Evolutionary conservation across 2,113 vertebrate species (phyloP), one percentile per base, ranked within the genome.

Genomic region (crab-eating macaque (Macaca fascicularis)): DNA sequence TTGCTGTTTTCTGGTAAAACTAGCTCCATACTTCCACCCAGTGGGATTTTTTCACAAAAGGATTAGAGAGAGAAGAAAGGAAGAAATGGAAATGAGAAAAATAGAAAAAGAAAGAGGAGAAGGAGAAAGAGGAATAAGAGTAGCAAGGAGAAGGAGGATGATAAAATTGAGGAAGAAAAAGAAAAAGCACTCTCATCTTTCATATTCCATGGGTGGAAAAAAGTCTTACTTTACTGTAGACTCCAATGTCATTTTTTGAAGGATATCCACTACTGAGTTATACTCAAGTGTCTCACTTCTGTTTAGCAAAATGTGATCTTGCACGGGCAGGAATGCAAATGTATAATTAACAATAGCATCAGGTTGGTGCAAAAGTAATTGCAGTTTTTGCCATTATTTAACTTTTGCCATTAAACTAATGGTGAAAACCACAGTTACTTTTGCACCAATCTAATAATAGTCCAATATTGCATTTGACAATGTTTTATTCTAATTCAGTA

Each of bases 21-120:
- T 97, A 98, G 98, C 98, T 98, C 98, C 78, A 98, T 98, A 76
- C 48, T 97, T 97, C 98, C 97, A 98, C 98, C 98, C 98, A 98
- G 97, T 96, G 98, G 98, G 35, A 55, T 97, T 97, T 97, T 87
- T 92, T 88, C 61, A 85, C 76, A 78, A 80, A 90, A 82, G 5
- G 17, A 74, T 69, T 82, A 75, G 91, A 69, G 35, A 50, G 13
- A 52, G 16, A 3, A 70, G 16, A 27, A 75, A 75, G 13, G 40
- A 30, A 75, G 43, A 10, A 20, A 64, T 75, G 12, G 2, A 12
- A 22, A 45, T 0, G 55, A 45, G n/a, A 6, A 64, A 40, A 64
- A 50, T 8, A 52, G 22, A 1, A 59, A 3, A 8, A 82, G 32
- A 32, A 52, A 3, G 22, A 1, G 5, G 19, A 45, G 1, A 4